Conservation (phyloP, 2,888 invertebrate genomes). For the Theodoxus fluviatilis region DNA sequence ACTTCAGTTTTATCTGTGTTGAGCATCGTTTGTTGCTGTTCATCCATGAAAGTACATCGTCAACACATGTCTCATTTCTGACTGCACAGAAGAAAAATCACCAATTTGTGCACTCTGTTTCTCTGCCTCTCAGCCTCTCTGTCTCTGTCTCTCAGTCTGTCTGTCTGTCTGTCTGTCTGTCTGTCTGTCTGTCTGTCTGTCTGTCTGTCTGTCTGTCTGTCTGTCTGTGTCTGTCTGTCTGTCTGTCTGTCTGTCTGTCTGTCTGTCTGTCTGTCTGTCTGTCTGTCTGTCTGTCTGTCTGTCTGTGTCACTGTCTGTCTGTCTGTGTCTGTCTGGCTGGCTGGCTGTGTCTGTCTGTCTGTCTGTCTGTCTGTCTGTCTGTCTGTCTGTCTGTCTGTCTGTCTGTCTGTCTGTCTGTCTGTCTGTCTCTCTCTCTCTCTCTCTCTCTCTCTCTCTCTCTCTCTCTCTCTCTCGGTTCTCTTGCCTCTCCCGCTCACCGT, state of each 20-base stretch:
- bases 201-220: background rate
- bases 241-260: background rate
- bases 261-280: slow-evolving; percentile 1
- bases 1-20: no score
- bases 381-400: slow-evolving; percentile 4
- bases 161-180: background rate
- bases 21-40: no score
- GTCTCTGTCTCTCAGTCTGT: background rate
- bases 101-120: no score
- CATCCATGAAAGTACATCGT: no score
- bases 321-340: background rate
- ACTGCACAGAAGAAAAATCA: no score
- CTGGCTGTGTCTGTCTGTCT: background rate
- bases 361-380: slow-evolving; percentile 5
- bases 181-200: background rate
- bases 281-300: background rate
- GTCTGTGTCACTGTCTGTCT: background rate
- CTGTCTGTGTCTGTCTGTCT: background rate
- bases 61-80: no score
- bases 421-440: slow-evolving; percentile 14
- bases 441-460: slow-evolving; percentile 12
- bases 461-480: background rate
- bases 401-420: slow-evolving; percentile 7
- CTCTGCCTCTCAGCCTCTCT: background rate
- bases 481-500: background rate